Conservation (phyloP, 2,888 invertebrate genomes). For the Apamea crenata region DNA sequence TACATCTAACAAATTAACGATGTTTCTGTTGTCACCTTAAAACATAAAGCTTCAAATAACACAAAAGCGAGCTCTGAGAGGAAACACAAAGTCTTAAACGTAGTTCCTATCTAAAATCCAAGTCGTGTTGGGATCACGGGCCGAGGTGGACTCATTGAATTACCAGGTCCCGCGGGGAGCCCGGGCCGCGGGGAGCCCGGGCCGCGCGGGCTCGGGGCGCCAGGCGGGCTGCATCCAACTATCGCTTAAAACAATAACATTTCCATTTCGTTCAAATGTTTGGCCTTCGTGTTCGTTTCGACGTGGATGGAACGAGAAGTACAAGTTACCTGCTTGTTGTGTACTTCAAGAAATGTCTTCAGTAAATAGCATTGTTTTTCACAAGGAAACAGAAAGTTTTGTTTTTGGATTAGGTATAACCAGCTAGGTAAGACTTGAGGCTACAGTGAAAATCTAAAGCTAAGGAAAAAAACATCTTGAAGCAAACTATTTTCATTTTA, state of each 20-base stretch:
- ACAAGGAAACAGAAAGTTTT: not conserved
- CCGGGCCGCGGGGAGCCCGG: not conserved
- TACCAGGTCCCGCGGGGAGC: slow-evolving; percentile 47
- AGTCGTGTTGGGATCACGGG: slow-evolving; percentile 59
- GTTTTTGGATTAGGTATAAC: slow-evolving; percentile 9
- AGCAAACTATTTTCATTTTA: not conserved
- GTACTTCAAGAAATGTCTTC: slow-evolving; percentile 23
- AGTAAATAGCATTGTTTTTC: slow-evolving; percentile 15
- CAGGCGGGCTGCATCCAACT: slow-evolving; percentile 43
- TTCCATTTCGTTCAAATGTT: slow-evolving; percentile 61
- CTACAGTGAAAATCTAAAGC: not conserved
- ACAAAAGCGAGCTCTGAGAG: slow-evolving; percentile 23
- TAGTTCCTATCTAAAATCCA: slow-evolving; percentile 57
- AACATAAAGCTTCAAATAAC: slow-evolving; percentile 16
- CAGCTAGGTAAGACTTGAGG: not conserved
- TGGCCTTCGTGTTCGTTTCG: slow-evolving; percentile 37
- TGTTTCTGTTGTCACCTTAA: not conserved
- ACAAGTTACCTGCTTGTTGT: slow-evolving; percentile 16
- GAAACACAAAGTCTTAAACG: slow-evolving; percentile 34
- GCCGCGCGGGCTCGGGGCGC: slow-evolving; percentile 22
- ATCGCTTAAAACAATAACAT: slow-evolving; percentile 63
- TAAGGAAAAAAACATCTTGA: not conserved
- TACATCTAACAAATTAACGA: not conserved
- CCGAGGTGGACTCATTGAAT: slow-evolving; percentile 66
- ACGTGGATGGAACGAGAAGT: slow-evolving; percentile 36